Evolutionary conservation across 2,797 vertebrate genomes (phyloP).

Genomic region (Mormyrops boulengeri): DNA sequence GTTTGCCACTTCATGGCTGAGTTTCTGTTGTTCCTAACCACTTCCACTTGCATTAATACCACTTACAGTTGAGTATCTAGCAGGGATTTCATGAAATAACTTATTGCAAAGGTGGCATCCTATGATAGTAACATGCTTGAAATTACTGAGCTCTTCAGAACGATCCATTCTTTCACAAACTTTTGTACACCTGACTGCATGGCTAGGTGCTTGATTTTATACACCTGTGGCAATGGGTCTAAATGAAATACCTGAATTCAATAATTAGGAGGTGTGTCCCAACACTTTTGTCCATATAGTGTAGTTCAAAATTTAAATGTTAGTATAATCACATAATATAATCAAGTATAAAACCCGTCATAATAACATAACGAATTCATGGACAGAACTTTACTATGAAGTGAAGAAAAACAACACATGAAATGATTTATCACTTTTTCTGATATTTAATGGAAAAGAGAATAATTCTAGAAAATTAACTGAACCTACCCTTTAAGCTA

Average conservation of each 20-base stretch:
- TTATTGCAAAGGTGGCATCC: neutral
- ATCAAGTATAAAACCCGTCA: neutral
- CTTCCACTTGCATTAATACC: neutral
- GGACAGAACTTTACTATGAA: neutral
- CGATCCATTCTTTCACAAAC: neutral
- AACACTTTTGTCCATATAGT: neutral
- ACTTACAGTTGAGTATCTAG: neutral
- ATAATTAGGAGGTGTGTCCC: neutral
- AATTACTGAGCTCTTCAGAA: neutral
- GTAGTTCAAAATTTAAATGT: neutral
- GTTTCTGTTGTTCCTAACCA: neutral
- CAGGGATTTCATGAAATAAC: neutral
- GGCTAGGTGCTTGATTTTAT: neutral
- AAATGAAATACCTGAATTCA: neutral
- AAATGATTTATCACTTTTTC: neutral
- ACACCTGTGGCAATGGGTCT: neutral
- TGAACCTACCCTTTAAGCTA: constrained; percentile 71
- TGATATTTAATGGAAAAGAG: constrained; percentile 23
- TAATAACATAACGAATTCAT: neutral
- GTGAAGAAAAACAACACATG: neutral
- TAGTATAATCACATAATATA: neutral
- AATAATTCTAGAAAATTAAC: constrained; percentile 57
- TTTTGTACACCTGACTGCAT: neutral
- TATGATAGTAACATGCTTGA: neutral
- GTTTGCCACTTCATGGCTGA: neutral